Conservation (phyloP, 2,797 vertebrate species). For the Gadopsis bispinosus region DNA sequence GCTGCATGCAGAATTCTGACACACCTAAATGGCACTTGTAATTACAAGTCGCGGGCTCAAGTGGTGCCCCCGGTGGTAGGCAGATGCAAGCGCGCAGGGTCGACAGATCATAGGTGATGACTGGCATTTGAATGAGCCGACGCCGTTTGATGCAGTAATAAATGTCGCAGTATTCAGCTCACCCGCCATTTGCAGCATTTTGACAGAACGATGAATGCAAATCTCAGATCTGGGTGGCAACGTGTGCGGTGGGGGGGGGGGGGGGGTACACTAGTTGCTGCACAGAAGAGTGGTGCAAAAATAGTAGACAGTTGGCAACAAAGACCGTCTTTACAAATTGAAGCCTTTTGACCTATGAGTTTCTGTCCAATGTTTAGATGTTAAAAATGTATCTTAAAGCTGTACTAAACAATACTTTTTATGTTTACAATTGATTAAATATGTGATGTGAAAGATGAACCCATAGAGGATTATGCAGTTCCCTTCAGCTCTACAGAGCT, state of each 20-base stretch:
- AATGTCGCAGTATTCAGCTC: conserved; percentile 46
- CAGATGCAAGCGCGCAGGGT: conserved; percentile 17
- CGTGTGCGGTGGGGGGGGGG: background rate
- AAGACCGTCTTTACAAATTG: background rate
- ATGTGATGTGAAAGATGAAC: background rate
- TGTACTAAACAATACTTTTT: background rate
- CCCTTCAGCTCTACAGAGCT: background rate
- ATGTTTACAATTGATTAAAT: background rate
- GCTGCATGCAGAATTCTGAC: conserved; percentile 51
- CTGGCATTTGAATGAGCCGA: conserved; percentile 46
- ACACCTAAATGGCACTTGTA: conserved; percentile 63
- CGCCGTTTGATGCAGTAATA: conserved; percentile 40
- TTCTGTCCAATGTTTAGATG: background rate
- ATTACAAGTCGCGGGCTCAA: conserved; percentile 50
- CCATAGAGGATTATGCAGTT: background rate
- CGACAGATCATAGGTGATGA: conserved; percentile 42
- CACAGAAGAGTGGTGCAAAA: conserved; percentile 1
- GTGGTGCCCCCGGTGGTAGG: conserved; percentile 58
- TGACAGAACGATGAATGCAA: conserved; percentile 43
- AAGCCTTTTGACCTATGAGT: conserved; percentile 8
- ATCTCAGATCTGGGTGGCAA: conserved; percentile 29
- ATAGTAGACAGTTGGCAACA: conserved; percentile 17
- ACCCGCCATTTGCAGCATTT: conserved; percentile 30
- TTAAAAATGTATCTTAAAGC: background rate
- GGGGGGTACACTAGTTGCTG: background rate